Percentiles rank a stretch among this genome's conserved stretches.
These are phyloP conservation scores for Trissoscelio sp. DNA, from an alignment of 2,888 invertebrate genomes.

Conservation along the genomic window DNA sequence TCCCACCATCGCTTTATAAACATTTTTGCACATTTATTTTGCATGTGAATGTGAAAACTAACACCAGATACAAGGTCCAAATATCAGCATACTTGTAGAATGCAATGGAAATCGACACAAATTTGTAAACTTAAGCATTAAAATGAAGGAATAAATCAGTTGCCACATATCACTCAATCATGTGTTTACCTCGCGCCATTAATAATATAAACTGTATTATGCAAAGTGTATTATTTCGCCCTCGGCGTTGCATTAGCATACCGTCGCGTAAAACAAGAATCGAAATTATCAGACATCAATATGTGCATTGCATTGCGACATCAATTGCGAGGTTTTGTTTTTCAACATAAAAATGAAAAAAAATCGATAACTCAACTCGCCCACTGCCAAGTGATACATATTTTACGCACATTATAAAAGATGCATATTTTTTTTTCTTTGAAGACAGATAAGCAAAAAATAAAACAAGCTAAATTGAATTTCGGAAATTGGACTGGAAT, in stretches of 20 bases:
- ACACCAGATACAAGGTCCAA: not conserved
- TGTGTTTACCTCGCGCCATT: not conserved
- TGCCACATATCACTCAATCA: not conserved
- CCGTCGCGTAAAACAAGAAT: slow-evolving; percentile 25
- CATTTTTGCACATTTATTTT: slow-evolving; percentile 1
- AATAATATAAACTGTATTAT: slow-evolving; percentile 38
- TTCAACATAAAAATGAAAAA: too few relatives aligned
- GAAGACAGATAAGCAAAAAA: slow-evolving; percentile 2
- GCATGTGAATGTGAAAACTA: not conserved
- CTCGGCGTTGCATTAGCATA: slow-evolving; percentile 31
- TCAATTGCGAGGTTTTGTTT: slow-evolving; percentile 3
- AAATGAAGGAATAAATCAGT: slow-evolving; percentile 30
- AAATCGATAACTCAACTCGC: not conserved
- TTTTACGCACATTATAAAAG: too few relatives aligned
- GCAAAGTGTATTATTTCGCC: slow-evolving; percentile 30
- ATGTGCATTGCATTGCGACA: slow-evolving; percentile 21
- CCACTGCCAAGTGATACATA: too few relatives aligned
- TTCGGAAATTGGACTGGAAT: slow-evolving; percentile 32
- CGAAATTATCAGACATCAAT: slow-evolving; percentile 23
- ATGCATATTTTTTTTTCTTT: not conserved
- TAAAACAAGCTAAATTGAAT: slow-evolving; percentile 40
- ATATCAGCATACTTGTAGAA: not conserved
- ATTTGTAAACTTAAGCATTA: slow-evolving; percentile 5
- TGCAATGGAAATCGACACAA: not conserved
- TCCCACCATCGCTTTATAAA: not conserved